Evolutionary conservation across 1,140 invertebrate genomes (phyloP).

Genomic region (Cydia pomonella): DNA sequence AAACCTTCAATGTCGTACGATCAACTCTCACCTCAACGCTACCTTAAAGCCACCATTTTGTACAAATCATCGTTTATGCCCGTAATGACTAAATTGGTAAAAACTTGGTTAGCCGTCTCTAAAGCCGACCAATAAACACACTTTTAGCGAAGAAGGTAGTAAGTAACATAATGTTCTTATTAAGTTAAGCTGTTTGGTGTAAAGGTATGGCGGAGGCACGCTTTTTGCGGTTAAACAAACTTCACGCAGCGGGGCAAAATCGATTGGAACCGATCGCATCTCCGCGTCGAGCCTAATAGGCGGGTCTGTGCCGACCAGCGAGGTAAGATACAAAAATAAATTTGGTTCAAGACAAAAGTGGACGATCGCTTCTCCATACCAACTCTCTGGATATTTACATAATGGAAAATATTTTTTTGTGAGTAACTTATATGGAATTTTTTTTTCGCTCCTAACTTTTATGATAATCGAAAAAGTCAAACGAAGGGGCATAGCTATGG

Average conservation of each 20-base stretch:
- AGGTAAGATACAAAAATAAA: neutral
- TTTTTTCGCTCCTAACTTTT: no score
- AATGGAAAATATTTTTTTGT: no score
- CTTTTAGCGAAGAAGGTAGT: neutral
- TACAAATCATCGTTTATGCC: constrained; percentile 16
- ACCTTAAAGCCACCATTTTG: constrained; percentile 9
- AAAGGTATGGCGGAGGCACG: constrained; percentile 55
- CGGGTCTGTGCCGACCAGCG: constrained; percentile 7
- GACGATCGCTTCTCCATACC: no score
- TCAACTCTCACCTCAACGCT: constrained; percentile 20
- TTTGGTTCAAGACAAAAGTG: no score
- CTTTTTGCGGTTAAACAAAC: constrained; percentile 70
- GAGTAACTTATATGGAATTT: no score
- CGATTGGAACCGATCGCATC: constrained; percentile 70
- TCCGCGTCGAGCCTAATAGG: constrained; percentile 56
- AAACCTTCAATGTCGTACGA: neutral
- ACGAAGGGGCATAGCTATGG: no score
- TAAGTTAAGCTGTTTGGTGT: constrained; percentile 29
- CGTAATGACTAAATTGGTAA: constrained; percentile 35
- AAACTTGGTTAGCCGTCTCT: constrained; percentile 48
- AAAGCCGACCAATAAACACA: constrained; percentile 57
- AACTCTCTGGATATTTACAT: no score
- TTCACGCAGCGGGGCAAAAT: constrained; percentile 71
- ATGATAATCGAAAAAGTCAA: no score
- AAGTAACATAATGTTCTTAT: constrained; percentile 41